A percentile compares a stretch with the other conserved stretches of the same genome.
These are phyloP conservation scores for Eupithecia pulchellata DNA, from an alignment of 2,888 invertebrate genomes.

Conservation along the genomic window DNA sequence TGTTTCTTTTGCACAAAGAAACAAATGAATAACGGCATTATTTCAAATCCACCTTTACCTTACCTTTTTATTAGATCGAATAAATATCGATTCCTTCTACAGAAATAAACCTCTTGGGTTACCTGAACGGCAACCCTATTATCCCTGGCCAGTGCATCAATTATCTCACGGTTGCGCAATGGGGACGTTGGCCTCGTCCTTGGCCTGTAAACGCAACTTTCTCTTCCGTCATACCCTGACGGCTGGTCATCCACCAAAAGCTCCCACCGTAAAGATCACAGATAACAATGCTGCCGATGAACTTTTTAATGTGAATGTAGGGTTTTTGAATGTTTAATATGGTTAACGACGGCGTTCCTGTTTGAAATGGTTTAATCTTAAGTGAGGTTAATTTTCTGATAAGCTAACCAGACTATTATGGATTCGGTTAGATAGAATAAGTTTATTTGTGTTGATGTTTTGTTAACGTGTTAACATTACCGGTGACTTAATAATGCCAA, in stretches of 20 bases:
- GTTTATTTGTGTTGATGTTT: neutral
- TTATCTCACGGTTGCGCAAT: constrained; percentile 70
- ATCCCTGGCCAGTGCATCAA: constrained; percentile 50
- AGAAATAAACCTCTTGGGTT: constrained; percentile 9
- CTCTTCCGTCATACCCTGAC: constrained; percentile 61
- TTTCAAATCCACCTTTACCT: neutral
- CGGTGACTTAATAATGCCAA: neutral
- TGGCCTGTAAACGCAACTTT: constrained; percentile 75
- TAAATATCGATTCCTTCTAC: no score
- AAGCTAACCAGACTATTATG: constrained; percentile 2
- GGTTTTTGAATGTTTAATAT: neutral
- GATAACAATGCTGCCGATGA: constrained; percentile 31
- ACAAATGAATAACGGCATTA: neutral
- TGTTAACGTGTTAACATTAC: constrained; percentile 2
- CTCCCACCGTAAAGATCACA: constrained; percentile 41
- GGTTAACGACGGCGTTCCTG: neutral
- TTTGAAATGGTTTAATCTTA: constrained; percentile 7
- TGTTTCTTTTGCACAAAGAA: neutral
- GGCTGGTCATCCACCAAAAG: constrained; percentile 48
- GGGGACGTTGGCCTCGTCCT: constrained; percentile 80
- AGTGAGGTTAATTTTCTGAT: constrained; percentile 2
- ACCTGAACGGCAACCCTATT: constrained; percentile 37
- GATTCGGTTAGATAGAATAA: neutral
- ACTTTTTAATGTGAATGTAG: constrained; percentile 22
- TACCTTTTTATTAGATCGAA: neutral